Evolutionary conservation across 92 coral and sea anemone species (phyloP), one percentile per base, ranked within the genome.

Genomic region (Phymanthus crucifer): DNA sequence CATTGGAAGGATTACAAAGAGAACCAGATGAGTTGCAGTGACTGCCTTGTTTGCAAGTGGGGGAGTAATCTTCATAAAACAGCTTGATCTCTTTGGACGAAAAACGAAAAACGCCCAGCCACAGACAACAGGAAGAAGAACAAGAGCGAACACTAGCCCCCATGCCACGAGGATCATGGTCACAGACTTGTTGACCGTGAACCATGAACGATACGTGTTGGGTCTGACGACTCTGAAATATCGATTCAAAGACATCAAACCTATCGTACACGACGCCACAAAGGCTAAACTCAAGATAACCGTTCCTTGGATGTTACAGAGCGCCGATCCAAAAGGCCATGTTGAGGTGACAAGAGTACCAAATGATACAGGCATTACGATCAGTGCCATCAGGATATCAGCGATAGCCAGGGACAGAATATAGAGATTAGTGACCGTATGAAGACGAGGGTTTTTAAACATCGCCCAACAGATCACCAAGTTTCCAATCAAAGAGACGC

Each of bases 31-130:
- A 48, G 80, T 78, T 27, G 85, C 87, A 32, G 89, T 91, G 70
- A 85, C 86, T 17, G 80, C 79, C 86, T n/a, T 80, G 64, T 89
- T 89, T 35, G 79, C 74, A 11, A 45, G 26, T 43, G 79, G 85
- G 14, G 81, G 48, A 40, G 27, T 32, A 45, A 89, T 79, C 66
- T 83, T 45, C 65, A 87, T 85, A 40, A 86, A 89, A 36, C 96
- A 91, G 40, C 81, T 73, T 8, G 87, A 84, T 58, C 87, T 86
- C 18, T 89, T 86, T 67, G 85, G 78, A 58, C 78, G 86, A 32
- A 88, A 72, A 29, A 68, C 72, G 67, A 91, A 88, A 52, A 84
- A 81, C n/a, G 91, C 96, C 90, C 86, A 80, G 1, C 78, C 88
- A 32, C 76, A 11, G 66, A 72, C 78, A 5, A 80, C 68, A 24